phyloP scores from a whole-genome alignment of 2,113 vertebrate species.

The Nicator chloris region DNA sequence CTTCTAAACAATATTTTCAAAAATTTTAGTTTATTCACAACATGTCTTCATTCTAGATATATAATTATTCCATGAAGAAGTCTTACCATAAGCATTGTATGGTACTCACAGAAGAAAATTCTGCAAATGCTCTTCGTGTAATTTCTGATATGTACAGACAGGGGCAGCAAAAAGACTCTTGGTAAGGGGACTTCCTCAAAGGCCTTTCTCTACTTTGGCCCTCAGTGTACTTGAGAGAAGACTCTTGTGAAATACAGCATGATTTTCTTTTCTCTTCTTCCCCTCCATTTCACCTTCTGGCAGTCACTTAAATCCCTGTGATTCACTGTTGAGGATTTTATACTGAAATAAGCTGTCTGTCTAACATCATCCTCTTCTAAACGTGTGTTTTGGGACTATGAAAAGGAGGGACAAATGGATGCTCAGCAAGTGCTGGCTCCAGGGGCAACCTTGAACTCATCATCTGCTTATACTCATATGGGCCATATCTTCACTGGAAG shows the following conservation, averaged over 20 bases:
- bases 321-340: background rate
- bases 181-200: background rate
- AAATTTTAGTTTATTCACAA: background rate
- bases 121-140: background rate
- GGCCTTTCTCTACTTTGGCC: background rate
- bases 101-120: background rate
- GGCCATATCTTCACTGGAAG: background rate
- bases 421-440: background rate
- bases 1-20: background rate
- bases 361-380: background rate
- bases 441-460: background rate
- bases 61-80: background rate
- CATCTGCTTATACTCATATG: background rate
- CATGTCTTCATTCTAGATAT: background rate
- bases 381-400: background rate
- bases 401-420: background rate
- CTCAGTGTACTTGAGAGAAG: background rate
- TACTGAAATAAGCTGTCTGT: background rate
- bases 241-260: background rate
- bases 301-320: background rate
- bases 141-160: conserved; percentile 13
- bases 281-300: background rate
- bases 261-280: background rate
- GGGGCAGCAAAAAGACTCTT: conserved; percentile 32
- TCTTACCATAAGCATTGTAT: background rate